Percentiles rank a stretch among this genome's conserved stretches.
Conservation (phyloP, 2,797 vertebrate species). For the Ctenochaetus hawaiiensis region DNA sequence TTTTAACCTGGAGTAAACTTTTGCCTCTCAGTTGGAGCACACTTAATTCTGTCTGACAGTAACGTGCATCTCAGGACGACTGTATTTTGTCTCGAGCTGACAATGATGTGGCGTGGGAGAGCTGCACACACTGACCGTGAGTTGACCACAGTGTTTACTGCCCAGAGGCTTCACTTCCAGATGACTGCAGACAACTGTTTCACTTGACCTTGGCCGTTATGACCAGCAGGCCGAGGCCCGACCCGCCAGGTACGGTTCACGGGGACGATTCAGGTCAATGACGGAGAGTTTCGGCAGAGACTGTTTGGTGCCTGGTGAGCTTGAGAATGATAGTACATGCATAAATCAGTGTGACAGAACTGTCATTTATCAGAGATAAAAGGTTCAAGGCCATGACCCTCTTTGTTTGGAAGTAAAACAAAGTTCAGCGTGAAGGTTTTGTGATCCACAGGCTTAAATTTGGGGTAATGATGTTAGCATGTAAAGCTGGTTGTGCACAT, state of each 20-base stretch:
- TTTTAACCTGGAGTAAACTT: conserved; percentile 36
- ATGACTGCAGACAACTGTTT: conserved; percentile 70
- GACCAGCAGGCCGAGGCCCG: conserved; percentile 43
- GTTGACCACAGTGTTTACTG: conserved; percentile 59
- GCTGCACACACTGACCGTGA: conserved; percentile 54
- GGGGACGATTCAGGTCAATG: conserved; percentile 47
- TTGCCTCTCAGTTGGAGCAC: conserved; percentile 19
- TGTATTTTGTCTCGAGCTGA: conserved; percentile 50
- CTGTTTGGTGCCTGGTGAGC: conserved; percentile 36
- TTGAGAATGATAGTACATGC: conserved; percentile 44
- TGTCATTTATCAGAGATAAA: conserved; percentile 62
- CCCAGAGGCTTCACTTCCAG: conserved; percentile 66
- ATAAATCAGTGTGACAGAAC: conserved; percentile 58
- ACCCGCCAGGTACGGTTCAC: conserved; percentile 58
- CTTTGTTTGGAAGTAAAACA: conserved; percentile 27
- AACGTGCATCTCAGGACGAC: conserved; percentile 37
- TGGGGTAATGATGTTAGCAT: conserved; percentile 27
- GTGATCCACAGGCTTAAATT: conserved; percentile 33
- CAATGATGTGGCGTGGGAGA: conserved; percentile 62
- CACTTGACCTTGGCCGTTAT: conserved; percentile 62
- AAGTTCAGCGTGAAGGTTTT: conserved; percentile 13
- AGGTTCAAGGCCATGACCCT: conserved; percentile 47
- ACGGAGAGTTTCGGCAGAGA: conserved; percentile 40
- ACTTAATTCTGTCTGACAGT: conserved; percentile 53
- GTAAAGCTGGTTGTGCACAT: conserved; percentile 8